Percentiles rank a stretch among this genome's conserved stretches.
phyloP scores from a whole-genome alignment of 2,113 vertebrate genomes.

The Oplegnathus fasciatus region DNA sequence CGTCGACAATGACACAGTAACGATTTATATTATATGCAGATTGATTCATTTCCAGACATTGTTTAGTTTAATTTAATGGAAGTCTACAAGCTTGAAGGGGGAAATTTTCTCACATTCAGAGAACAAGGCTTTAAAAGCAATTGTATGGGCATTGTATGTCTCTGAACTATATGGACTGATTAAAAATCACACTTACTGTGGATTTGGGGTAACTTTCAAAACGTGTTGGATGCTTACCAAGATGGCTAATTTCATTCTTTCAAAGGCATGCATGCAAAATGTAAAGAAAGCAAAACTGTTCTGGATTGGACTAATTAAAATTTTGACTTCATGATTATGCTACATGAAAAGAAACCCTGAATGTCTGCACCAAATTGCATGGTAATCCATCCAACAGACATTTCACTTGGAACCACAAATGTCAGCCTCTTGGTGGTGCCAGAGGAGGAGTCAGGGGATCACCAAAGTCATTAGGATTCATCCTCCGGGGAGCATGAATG shows the following conservation, averaged over 20 bases:
- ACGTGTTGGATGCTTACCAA: slow-evolving; percentile 36
- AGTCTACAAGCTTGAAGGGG: slow-evolving; percentile 19
- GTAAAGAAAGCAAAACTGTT: not conserved
- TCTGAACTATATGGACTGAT: slow-evolving; percentile 65
- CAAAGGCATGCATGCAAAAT: no score
- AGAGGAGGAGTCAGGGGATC: no score
- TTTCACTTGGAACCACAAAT: not conserved
- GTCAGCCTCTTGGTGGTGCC: no score
- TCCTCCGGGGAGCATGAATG: no score
- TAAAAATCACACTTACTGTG: slow-evolving; percentile 56
- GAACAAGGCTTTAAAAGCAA: slow-evolving; percentile 62
- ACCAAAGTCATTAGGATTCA: no score
- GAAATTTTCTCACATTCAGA: slow-evolving; percentile 39
- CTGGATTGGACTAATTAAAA: not conserved
- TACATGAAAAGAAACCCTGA: not conserved
- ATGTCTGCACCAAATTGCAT: not conserved
- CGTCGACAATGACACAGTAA: slow-evolving; percentile 55
- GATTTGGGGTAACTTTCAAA: slow-evolving; percentile 30
- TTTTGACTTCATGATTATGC: not conserved
- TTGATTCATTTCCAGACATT: slow-evolving; percentile 72
- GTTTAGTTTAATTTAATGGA: slow-evolving; percentile 71
- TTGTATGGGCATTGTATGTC: slow-evolving; percentile 62
- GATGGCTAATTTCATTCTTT: slow-evolving; percentile 42
- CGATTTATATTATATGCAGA: slow-evolving; percentile 74
- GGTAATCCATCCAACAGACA: not conserved